Base-by-base conservation (phyloP, 2,888 invertebrate genomes). In the Lithophane semibrunnea region DNA sequence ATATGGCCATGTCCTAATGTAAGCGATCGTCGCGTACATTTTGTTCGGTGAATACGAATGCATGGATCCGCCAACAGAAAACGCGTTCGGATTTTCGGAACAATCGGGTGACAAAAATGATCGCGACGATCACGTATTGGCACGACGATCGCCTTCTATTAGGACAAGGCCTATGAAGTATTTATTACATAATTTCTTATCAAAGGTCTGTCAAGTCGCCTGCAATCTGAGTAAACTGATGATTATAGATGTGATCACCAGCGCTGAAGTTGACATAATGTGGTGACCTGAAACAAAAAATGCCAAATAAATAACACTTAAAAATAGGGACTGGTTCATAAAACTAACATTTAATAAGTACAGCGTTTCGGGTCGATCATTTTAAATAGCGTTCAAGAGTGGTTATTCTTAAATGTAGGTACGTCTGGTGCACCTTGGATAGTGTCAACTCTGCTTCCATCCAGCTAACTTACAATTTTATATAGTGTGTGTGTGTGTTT, bases 281-380 rank as follows among this genome's bases (percentile, higher is more conserved):
- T 80, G 54, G 54, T 75, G 71, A 21, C 86, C 87, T 88, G 80
- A 47, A 88, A 87, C 24, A 68, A 61, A 18, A 21, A n/a, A 0
- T 10, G 0, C 1, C 37, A 42, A n/a, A 64, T 64, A 54, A 37
- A 47, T 42, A 64, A 64, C 7, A 54, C 21, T 21, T 8, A 52
- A 54, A 21, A 21, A 54, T 21, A 52, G 18, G 8, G 21, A 21
- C 21, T 54, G 21, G 21, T 54, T 54, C 21, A 8, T 52, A 18
- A 18, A 52, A 52, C 0, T 52, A 52, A 52, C 52, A 8, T 54
- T 54, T 54, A 54, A 21, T 54, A 54, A 54, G 21, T 54, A 21
- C 3, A 54, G 1, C 21, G 21, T 21, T 21, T 54, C 9, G 9
- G 0, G 21, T 21, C 8, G 21, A 9, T 21, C 21, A 52, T 21